Base-by-base conservation (phyloP, 1,140 invertebrate genomes). In the Antheraea mylitta region DNA sequence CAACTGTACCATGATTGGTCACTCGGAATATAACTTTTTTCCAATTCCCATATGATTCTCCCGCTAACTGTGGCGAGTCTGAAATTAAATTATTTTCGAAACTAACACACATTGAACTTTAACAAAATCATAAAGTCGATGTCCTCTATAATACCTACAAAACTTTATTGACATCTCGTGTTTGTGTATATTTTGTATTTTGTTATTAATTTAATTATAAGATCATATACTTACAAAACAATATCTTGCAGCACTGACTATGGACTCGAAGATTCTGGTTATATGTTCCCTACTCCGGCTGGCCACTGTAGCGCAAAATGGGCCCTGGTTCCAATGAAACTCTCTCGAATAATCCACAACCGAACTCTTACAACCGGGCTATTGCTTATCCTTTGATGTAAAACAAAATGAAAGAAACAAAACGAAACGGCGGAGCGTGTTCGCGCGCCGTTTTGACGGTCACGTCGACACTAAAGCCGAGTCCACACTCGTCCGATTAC, bases 221-320 rank as follows among this genome's bases (percentile, higher is more conserved):
- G n/a, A 38, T 37, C 30, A 61, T 30, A 76, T 80, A 93, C 92
- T 93, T 78, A 93, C 92, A 89, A 93, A 90, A 80, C 92, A 92
- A 77, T 92, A 91, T 90, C 92, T 88, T 69, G 88, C 91, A 80
- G 90, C 91, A 79, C 83, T 87, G 77, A 92, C 86, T 77, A 93
- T 91, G 78, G 90, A 89, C 80, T 92, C 86, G 77, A 93, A 87
- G 72, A 93, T 91, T 78, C 91, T 91, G 80, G 91, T 90, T 86
- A 93, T 89, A 82, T 84, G 91, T 73, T 87, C 82, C 67, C 82
- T 75, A 73, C 82, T 84, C 77, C 85, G 87, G 85, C 88, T 87
- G 79, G 88, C 89, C 89, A 92, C 86, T 75, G 85, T 87, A 78
- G 80, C 76, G 70, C 72, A 74, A 67, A 68, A 66, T 72, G 72